phyloP scores from a whole-genome alignment of 2,113 vertebrate species.

The Microcebus tavaratra region DNA sequence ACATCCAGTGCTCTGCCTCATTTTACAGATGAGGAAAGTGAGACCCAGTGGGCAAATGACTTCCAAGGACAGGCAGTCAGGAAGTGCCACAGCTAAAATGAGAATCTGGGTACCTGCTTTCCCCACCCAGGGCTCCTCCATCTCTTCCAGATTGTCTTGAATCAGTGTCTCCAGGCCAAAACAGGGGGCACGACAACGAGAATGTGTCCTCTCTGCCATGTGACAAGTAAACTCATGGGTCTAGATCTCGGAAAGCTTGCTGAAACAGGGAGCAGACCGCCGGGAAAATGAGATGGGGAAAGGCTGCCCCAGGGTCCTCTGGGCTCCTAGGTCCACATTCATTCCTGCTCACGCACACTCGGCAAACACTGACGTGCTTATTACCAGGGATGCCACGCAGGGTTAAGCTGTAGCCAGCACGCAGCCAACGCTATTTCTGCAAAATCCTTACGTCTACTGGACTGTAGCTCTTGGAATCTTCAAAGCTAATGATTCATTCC shows the following conservation, averaged over 20 bases:
- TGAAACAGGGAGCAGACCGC: not conserved
- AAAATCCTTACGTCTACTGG: not conserved
- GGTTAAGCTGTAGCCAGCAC: not conserved
- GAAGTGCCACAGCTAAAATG: not conserved
- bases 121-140: not conserved
- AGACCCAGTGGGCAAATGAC: not conserved
- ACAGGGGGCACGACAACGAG: not conserved
- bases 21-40: slow-evolving; percentile 20
- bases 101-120: not conserved
- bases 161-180: not conserved
- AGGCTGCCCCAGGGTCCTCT: not conserved
- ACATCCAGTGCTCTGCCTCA: slow-evolving; percentile 2
- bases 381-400: accelerated
- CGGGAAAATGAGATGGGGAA: not conserved
- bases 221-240: not conserved
- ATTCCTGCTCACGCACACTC: not conserved
- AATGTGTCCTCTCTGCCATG: not conserved
- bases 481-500: not conserved
- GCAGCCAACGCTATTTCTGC: not conserved
- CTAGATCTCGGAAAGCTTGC: not conserved
- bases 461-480: not conserved
- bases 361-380: not conserved
- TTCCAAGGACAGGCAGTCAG: not conserved
- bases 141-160: not conserved
- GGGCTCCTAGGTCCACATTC: not conserved